These are phyloP conservation scores for Oasisia sp. DNA, from an alignment of 2,888 invertebrate species.

Conservation along the genomic window DNA sequence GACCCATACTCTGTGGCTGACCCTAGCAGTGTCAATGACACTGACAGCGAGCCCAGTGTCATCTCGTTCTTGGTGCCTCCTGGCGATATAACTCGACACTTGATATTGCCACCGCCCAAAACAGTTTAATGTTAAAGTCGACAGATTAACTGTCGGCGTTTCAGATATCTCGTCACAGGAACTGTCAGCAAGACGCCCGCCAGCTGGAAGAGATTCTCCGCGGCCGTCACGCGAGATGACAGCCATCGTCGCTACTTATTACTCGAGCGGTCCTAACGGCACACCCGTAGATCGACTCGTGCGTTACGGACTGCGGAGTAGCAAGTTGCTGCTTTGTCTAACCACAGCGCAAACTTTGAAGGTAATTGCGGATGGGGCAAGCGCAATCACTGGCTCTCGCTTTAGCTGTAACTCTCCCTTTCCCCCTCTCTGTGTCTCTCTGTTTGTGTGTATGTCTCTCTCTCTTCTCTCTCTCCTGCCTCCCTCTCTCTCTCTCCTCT, in stretches of 20 bases:
- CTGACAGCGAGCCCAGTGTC: neutral
- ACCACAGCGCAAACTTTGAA: neutral
- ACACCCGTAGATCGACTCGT: neutral
- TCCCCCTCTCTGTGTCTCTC: slow-evolving; percentile 4
- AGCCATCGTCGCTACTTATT: neutral
- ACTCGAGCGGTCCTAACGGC: neutral
- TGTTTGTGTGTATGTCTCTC: too few relatives aligned
- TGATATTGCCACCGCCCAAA: neutral
- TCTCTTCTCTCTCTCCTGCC: neutral
- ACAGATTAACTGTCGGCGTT: neutral
- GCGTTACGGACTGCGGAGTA: neutral
- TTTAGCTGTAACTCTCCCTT: slow-evolving; percentile 25
- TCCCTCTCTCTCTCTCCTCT: slow-evolving; percentile 31
- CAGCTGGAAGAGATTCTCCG: neutral
- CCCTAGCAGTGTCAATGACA: too few relatives aligned
- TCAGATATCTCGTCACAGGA: neutral
- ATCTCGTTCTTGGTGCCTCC: neutral
- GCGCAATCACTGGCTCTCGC: neutral
- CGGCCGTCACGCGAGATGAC: neutral
- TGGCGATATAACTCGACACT: neutral
- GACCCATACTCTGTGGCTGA: too few relatives aligned
- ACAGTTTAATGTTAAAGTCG: neutral
- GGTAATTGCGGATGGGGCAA: neutral
- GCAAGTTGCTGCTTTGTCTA: neutral
- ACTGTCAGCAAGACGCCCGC: neutral